Evolutionary conservation across 2,113 vertebrate species (phyloP), one percentile per base, ranked within the genome.

Genomic region (Neotoma lepida): DNA sequence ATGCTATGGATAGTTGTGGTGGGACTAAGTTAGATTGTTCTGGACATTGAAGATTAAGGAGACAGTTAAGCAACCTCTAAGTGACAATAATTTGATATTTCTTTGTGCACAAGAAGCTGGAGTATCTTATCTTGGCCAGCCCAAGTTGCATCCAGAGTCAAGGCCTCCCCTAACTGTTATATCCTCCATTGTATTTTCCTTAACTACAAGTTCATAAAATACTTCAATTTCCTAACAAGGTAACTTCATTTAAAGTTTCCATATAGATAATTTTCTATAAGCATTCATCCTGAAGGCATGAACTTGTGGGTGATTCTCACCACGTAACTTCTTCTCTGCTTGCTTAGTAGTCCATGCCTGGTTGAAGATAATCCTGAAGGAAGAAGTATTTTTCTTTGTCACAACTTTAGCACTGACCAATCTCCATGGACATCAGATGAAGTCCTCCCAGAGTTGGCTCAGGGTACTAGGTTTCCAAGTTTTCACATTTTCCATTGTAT

Each of bases 281-380:
- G 9, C 58, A 51, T 70, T 66, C 41, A 20, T 3, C 61, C 7
- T 89, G 1, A 30, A n/a, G 51, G 18, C 20, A 8, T 12, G 20
- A 51, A 20, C 12, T 51, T 41, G 2, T 20, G 28, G n/a, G 17
- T 30, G 20, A 10, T 15, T 41, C 39, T 86, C 33, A 51, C 15
- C 5, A 24, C 33, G 58, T 24, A 22, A 44, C 28, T 4, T 0
- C 4, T 35, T 1, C 17, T 14, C 2, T 46, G 1, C 1, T 86
- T n/a, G 4, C 10, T 58, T 0, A 24, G 1, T 49, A 56, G 9
- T 15, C 56, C 10, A 58, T 17, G 68, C 44, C 28, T 63, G 39
- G 41, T 49, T 28, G 58, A 82, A 20, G 51, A 68, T 54, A 95
- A 73, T 44, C 8, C 13, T 18, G 9, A 74, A 54, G 24, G 14